Evolutionary conservation across 2,113 vertebrate genomes (phyloP), one percentile per base, ranked within the genome.

Genomic region (Myiozetetes cayanensis): DNA sequence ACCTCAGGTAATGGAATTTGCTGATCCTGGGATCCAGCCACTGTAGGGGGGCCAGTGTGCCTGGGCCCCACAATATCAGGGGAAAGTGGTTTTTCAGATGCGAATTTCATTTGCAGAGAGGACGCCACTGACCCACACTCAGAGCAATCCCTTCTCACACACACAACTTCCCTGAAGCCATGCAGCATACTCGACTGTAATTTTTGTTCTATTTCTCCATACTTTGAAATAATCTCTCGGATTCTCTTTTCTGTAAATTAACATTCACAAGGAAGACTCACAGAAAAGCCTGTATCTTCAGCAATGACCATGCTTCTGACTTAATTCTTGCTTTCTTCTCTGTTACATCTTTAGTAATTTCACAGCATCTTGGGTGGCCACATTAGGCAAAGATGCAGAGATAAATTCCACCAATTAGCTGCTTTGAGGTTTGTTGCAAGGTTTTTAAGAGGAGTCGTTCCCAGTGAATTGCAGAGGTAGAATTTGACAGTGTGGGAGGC

Each of bases 51-150:
- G 28, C 75, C 24, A 8, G 14, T 53, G 25, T 41, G 39, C n/a
- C 28, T 68, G 43, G 30, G 31, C 24, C 39, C 12, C 63, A 37
- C 47, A 44, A 14, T 24, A 20, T 59, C 39, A 30, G 4, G 12
- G 37, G 9, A 56, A 7, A 55, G 30, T 19, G 8, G 14, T 63
- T 76, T 81, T 94, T 53, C 59, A 68, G 53, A 25, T 33, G 33
- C 20, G 28, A 44, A 19, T 84, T 63, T 72, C 6, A 12, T 76
- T 44, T 65, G 25, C 14, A 28, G 50, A 50, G 14, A 52, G 50
- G 15, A 28, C 27, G 8, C 50, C 2, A 0, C 31, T 67, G 43
- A 33, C 43, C 33, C 5, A 14, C 0, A 1, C 4, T 66, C 53
- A 28, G 35, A 55, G 35, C 31, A 80, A n/a, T 19, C 71, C 39